Evolutionary conservation across 2,888 invertebrate species (phyloP).

Genomic region (Anodontia alba): DNA sequence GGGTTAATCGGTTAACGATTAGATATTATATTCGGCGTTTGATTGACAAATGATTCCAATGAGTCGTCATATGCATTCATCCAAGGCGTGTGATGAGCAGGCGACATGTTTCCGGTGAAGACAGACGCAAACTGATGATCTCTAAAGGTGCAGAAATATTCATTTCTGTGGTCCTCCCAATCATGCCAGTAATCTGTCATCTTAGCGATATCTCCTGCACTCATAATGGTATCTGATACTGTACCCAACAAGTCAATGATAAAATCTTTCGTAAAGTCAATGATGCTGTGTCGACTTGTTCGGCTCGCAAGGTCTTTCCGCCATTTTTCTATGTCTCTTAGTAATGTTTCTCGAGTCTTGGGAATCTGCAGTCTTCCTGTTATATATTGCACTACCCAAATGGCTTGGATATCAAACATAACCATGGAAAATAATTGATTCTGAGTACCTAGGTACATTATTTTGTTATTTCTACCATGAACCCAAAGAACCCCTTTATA

Average conservation of each 20-base stretch:
- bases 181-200: slow-evolving; percentile 15
- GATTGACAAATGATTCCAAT: slow-evolving; percentile 52
- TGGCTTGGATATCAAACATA: neutral
- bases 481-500: neutral
- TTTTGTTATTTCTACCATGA: neutral
- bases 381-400: neutral
- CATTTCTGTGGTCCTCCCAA: slow-evolving; percentile 48
- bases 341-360: neutral
- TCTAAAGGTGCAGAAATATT: slow-evolving; percentile 42
- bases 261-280: slow-evolving; percentile 49
- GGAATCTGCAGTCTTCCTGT: neutral
- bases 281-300: slow-evolving; percentile 34
- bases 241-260: slow-evolving; percentile 36
- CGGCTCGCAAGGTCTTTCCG: slow-evolving; percentile 6
- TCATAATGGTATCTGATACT: slow-evolving; percentile 13
- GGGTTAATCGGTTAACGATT: too few relatives aligned
- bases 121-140: slow-evolving; percentile 35
- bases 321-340: neutral
- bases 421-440: neutral
- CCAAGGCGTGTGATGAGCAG: slow-evolving; percentile 28
- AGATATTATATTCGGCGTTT: neutral
- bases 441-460: neutral
- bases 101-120: slow-evolving; percentile 36
- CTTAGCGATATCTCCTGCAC: neutral
- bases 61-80: slow-evolving; percentile 57